Evolutionary conservation across 2,113 vertebrate species (phyloP), one percentile per base, ranked within the genome.

Genomic region (Chloebia gouldiae): DNA sequence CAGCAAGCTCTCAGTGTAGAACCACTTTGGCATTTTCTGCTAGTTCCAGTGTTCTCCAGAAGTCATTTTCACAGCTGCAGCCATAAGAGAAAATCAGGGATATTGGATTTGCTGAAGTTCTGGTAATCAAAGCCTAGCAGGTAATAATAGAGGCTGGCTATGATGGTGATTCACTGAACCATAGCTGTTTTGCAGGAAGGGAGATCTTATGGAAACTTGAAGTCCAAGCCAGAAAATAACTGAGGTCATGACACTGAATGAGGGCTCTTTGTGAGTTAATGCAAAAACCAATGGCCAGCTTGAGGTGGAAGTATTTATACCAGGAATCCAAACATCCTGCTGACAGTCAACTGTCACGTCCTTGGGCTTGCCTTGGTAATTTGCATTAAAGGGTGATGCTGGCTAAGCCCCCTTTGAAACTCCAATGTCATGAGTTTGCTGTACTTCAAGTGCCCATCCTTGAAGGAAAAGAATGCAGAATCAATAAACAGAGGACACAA

Each of bases 91-190:
- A 72, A 93, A 93, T 95, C 85, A 44, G 69, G 63, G 80, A 86
- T 82, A 66, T 11, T 96, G 89, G 79, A 68, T 96, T 95, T 96
- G 51, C 82, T 82, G 79, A 86, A 85, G 86, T 86, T 50, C 51
- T 85, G 68, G 40, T 88, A 96, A 93, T 95, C 95, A 97, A 89
- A 93, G 45, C 71, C 53, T 82, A 88, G 78, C 73, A 91, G 86
- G 59, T 90, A 90, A 86, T 88, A 77, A 90, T 24, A 54, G 93
- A 86, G 72, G 21, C 56, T 82, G 79, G 76, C 90, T 69, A 71
- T 60, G 59, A 57, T 56, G 86, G 66, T 96, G 91, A 88, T 94
- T 73, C 95, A 66, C 75, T 60, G 40, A 86, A 80, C 47, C 47
- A 40, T 21, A 39, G 80, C 39, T 96, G 80, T 65, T 92, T 88